Evolutionary conservation across 2,888 invertebrate genomes (phyloP), one percentile per base, ranked within the genome.

Genomic region (Abscondita cerata): DNA sequence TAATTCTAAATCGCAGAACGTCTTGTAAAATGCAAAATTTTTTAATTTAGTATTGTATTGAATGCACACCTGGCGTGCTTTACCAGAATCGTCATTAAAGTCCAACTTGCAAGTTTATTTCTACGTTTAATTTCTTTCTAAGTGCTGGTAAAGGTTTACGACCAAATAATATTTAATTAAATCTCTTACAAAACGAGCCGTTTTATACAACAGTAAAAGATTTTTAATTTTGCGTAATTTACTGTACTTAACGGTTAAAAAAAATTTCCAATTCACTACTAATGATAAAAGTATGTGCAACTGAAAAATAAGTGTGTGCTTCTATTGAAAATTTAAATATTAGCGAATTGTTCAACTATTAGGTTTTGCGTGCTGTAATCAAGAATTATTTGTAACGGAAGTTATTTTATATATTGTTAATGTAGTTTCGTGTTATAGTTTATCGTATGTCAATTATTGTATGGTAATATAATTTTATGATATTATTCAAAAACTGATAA

Each of bases 81-180:
- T 52, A 44, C 52, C 36, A 52, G 52, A 41, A 16, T 52, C 46
- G 58, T 59, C 58, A 59, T 59, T 59, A 59, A 59, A 59, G 44
- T 41, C 52, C 44, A 46, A 50, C 56, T 56, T 48, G 46, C 55
- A 44, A 51, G 58, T 59, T 59, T 59, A 59, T 59, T 52, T 59
- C 58, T 11, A 52, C 41, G 52, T 59, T 59, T 59, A 59, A 59
- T 59, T 59, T 52, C 58, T 52, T 51, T 34, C 44, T 59, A 52
- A 52, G 58, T 59, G 51, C 52, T 52, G 58, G 58, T 59, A 59
- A 51, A 52, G 58, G 58, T 59, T 59, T 59, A 59, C 58, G 58
- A 52, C 44, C 52, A 52, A 59, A 59, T 59, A 59, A 59, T 59
- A 59, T 59, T 59, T 59, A 59, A 59, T 59, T 59, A 59, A 59